Evolutionary conservation across 2,113 vertebrate species (phyloP).

Genomic region (Geococcyx californianus): DNA sequence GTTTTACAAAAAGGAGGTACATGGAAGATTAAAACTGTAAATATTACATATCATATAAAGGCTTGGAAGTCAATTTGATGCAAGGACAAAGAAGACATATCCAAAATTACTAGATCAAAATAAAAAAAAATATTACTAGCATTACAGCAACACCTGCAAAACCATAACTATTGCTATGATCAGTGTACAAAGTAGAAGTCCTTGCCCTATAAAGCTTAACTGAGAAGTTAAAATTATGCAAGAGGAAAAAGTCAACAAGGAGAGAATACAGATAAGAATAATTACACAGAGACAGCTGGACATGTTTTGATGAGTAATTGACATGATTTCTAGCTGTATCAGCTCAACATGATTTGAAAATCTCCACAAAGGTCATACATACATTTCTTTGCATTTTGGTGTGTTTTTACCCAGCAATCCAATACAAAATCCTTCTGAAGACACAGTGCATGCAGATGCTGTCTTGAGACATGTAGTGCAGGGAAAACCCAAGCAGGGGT

Average conservation of each 20-base stretch:
- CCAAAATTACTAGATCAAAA: background rate
- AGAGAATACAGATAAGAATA: background rate
- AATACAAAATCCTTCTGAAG: background rate
- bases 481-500: background rate
- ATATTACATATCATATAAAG: background rate
- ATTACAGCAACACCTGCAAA: background rate
- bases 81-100: background rate
- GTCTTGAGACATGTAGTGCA: background rate
- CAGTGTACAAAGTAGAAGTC: background rate
- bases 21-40: background rate
- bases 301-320: background rate
- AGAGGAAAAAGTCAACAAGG: background rate
- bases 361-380: background rate
- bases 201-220: background rate
- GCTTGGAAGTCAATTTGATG: background rate
- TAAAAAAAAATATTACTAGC: background rate
- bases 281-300: background rate
- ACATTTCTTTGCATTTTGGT: background rate
- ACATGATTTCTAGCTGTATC: background rate
- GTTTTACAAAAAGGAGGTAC: background rate
- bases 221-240: background rate
- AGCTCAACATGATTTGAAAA: background rate
- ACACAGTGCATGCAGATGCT: background rate
- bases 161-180: background rate
- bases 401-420: background rate